Conservation (phyloP, 2,888 invertebrate genomes). For the Xylota segnis region DNA sequence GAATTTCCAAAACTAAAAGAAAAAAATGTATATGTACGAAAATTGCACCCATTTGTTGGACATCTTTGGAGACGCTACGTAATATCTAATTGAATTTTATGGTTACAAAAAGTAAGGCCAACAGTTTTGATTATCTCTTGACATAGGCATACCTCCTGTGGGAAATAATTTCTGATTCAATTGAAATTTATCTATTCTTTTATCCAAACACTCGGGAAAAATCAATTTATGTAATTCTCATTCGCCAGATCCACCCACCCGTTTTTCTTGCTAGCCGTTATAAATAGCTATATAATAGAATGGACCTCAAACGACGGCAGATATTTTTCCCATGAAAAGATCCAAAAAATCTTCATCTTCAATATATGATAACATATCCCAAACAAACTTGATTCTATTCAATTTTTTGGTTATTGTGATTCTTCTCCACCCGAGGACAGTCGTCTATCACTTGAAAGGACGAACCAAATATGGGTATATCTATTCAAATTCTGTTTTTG, state of each 20-base stretch:
- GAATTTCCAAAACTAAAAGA: no score
- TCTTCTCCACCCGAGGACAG: constrained; percentile 5
- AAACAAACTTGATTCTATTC: constrained; percentile 30
- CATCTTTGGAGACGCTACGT: background rate
- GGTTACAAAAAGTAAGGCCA: background rate
- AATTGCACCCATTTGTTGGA: background rate
- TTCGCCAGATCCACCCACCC: constrained; percentile 6
- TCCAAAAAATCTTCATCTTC: constrained; percentile 8
- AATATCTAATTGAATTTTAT: background rate
- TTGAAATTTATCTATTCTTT: constrained; percentile 15
- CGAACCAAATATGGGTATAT: constrained; percentile 4
- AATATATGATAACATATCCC: constrained; percentile 41
- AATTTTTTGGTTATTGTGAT: constrained; percentile 15
- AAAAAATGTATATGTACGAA: background rate
- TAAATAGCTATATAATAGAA: constrained; percentile 37
- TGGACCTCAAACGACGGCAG: constrained; percentile 12
- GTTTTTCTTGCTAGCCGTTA: constrained; percentile 7
- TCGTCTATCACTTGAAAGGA: constrained; percentile 19
- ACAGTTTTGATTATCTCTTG: background rate
- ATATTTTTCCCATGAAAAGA: constrained; percentile 18
- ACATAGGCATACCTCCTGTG: background rate
- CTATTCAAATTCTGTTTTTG: constrained; percentile 35
- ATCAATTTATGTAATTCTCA: constrained; percentile 31
- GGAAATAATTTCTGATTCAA: constrained; percentile 11
- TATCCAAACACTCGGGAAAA: constrained; percentile 16